Percentiles rank a stretch among this genome's conserved stretches.
These are phyloP conservation scores for Pandion haliaetus DNA, from an alignment of 2,113 vertebrate species.

Conservation along the genomic window DNA sequence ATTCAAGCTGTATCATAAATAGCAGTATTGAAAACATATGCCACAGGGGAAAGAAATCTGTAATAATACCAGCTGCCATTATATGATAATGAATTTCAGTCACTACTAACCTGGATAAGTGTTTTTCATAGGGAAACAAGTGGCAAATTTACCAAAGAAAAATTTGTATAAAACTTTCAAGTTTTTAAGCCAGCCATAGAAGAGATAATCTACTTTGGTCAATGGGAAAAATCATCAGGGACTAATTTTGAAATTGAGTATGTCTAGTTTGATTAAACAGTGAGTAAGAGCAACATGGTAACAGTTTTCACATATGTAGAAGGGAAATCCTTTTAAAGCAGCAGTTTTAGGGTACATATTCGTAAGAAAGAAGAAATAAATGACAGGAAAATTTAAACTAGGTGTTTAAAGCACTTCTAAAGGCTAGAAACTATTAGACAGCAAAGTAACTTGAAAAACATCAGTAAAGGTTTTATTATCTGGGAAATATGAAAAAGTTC, in stretches of 20 bases:
- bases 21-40: constrained; percentile 46
- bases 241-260: background rate
- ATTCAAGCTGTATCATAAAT: constrained; percentile 44
- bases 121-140: background rate
- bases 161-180: background rate
- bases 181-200: background rate
- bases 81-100: constrained; percentile 39
- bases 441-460: background rate
- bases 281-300: background rate
- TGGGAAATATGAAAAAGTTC: background rate
- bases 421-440: background rate
- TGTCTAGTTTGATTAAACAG: background rate
- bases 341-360: background rate
- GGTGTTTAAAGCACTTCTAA: background rate
- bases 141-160: background rate
- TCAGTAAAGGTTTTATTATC: background rate
- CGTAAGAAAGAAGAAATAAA: background rate
- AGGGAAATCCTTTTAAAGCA: background rate
- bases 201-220: background rate
- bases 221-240: background rate
- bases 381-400: background rate
- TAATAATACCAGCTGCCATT: constrained; percentile 44
- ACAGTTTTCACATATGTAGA: background rate
- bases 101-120: constrained; percentile 1
- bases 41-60: constrained; percentile 26